Percentiles rank a stretch among this genome's conserved stretches.
phyloP scores from a whole-genome alignment of 1,140 invertebrate genomes.

The Bombus terrestris region DNA sequence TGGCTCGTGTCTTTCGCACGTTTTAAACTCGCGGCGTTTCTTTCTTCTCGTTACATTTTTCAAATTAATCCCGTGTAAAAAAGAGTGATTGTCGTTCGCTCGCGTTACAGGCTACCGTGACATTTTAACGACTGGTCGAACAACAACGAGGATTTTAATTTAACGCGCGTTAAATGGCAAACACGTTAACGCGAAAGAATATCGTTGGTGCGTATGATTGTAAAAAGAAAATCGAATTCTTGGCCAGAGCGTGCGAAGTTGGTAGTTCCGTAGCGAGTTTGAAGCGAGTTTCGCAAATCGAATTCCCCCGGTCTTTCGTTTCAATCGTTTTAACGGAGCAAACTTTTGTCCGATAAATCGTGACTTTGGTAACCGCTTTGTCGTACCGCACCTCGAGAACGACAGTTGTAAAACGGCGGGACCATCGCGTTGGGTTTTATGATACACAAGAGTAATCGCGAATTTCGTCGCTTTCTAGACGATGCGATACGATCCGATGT shows the following conservation, averaged over 20 bases:
- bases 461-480: background rate
- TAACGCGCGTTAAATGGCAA: background rate
- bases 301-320: background rate
- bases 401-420: background rate
- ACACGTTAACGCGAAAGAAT: background rate
- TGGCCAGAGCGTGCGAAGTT: background rate
- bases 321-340: background rate
- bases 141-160: background rate
- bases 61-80: background rate
- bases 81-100: background rate
- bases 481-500: background rate
- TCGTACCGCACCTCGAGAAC: background rate
- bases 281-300: background rate
- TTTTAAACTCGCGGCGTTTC: background rate
- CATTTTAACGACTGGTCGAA: background rate
- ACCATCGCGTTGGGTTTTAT: background rate
- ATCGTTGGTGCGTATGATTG: background rate
- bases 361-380: background rate
- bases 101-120: background rate
- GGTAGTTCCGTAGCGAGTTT: background rate
- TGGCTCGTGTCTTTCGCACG: background rate
- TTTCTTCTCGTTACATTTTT: background rate
- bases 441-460: background rate
- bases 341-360: slow-evolving; percentile 3
- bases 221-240: slow-evolving; percentile 4